Base-by-base conservation (phyloP, 2,797 vertebrate genomes). In the Delichon dasypus region DNA sequence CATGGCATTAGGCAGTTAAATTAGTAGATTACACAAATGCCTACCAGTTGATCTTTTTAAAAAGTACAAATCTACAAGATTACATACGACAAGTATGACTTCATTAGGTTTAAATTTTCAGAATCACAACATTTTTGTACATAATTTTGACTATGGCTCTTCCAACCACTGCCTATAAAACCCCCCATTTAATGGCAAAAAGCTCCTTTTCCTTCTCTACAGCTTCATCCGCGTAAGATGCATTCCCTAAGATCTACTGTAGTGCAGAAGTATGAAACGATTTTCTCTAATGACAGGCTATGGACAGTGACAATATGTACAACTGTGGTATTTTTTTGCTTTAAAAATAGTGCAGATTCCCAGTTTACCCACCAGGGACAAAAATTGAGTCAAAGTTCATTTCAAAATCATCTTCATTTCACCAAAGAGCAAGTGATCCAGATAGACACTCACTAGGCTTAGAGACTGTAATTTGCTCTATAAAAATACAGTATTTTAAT, bases 401-500 rank as follows among this genome's bases (percentile, higher is more conserved):
- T 97, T 96, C 75, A 95, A 96, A 96, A 95, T 92, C 91, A 93
- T 65, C 88, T 89, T 89, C 50, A 53, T 79, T 78, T 97, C 88
- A 96, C 88, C 89, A 91, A 94, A 97, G 96, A 94, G 94, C 80
- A 50, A 83, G 84, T 94, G 92, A 97, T 95, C 96, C 60, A 26
- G 92, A 95, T 62, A 89, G 54, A 91, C 20, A 95, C 88, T 94
- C 94, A 93, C 82, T 71, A 95, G 82, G 82, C 38, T 92, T 93
- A 95, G 92, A 94, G 92, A 94, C 75, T 88, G 94, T 93, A 92
- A 95, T 93, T 87, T 95, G 84, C 94, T 91, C 92, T 98, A 98
- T 92, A 98, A 98, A 98, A 98, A 98, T 98, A 97, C 96, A 97
- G 85, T 94, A 98, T 96, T 94, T 97, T 92, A 95, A 96, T 96